Evolutionary conservation across 92 coral and sea anemone genomes (phyloP), one percentile per base, ranked within the genome.

Genomic region (Epizoanthus stellaris): DNA sequence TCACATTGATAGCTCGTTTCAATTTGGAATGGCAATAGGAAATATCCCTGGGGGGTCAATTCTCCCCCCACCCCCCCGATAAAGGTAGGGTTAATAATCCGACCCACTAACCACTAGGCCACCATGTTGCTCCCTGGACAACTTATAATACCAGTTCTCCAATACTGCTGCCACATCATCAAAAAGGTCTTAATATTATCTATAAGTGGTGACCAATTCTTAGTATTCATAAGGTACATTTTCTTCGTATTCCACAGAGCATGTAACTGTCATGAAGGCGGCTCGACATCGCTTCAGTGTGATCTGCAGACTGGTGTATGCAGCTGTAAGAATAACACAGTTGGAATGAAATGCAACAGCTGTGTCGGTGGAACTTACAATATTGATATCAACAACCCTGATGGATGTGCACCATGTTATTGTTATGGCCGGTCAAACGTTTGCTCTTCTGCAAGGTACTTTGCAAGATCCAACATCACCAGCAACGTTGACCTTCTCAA

Each of bases 371-470:
- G 96, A 49, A 94, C 96, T 12, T 94, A 80, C 90, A 85, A 93
- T 58, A 61, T 93, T 72, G 99, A 94, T 70, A 76, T 69, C 10
- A 53, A 83, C 76, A 96, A 96, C 71, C 99, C 99, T 25, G 87
- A 91, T 70, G 99, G 99, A 9, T 96, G 99, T 71, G 84, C 98
- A 12, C 99, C 98, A 3, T 94, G 99, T 77, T 96, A 70, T 81
- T 94, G 99, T 76, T 96, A 86, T 77, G 91, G 89, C 73, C 88
- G 99, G 53, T 92, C 98, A 2, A 73, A 38, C 21, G 62, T 59
- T 14, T 96, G 99, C 38, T 84, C 93, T 20, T 93, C 99, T 16
- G 96, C 98, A 2, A 70, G 60, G 19, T 93, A 92, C 65, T 94
- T 88, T 71, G 75, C 66, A 6, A 87, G 82, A 74, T 65, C 89